Percentiles rank a stretch among this genome's conserved stretches.
These are phyloP conservation scores for Neopipo cinnamomea DNA, from an alignment of 2,113 vertebrate species.

Conservation along the genomic window DNA sequence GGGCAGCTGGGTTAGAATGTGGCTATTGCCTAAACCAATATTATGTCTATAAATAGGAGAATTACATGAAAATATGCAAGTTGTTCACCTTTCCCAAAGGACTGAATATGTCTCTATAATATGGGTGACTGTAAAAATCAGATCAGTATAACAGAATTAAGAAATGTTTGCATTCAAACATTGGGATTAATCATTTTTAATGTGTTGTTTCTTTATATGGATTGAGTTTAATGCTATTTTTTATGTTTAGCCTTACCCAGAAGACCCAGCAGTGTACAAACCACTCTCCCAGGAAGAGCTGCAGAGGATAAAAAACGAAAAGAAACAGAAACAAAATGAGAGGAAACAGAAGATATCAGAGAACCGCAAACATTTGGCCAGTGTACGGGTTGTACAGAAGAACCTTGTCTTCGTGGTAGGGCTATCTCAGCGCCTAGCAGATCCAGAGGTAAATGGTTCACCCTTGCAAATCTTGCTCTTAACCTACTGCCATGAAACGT, in stretches of 20 bases:
- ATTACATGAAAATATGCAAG: not conserved
- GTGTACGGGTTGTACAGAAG: slow-evolving; percentile 96
- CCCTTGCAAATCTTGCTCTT: not conserved
- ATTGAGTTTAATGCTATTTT: slow-evolving; percentile 18
- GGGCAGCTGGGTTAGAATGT: not conserved
- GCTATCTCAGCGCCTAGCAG: slow-evolving; percentile 93
- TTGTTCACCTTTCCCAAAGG: not conserved
- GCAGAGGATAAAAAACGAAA: slow-evolving; percentile 99
- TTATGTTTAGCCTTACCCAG: slow-evolving; percentile 91
- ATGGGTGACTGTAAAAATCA: not conserved
- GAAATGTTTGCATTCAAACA: not conserved
- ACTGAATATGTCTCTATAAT: not conserved
- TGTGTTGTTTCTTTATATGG: not conserved
- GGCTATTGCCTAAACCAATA: not conserved
- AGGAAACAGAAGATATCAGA: slow-evolving; percentile 99
- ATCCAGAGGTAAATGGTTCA: slow-evolving; percentile 87
- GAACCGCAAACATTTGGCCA: slow-evolving; percentile 98
- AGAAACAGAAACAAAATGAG: slow-evolving; percentile 99
- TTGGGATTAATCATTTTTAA: not conserved
- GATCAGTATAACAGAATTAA: not conserved
- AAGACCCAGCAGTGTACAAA: slow-evolving; percentile 99
- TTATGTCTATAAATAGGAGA: not conserved
- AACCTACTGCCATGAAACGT: not conserved
- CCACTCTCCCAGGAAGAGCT: slow-evolving; percentile 98
- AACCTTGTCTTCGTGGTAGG: slow-evolving; percentile 99